Percentiles rank a stretch among this genome's conserved stretches.
Evolutionary conservation across 1,140 invertebrate species (phyloP).

Genomic region (Drosophila sp.): DNA sequence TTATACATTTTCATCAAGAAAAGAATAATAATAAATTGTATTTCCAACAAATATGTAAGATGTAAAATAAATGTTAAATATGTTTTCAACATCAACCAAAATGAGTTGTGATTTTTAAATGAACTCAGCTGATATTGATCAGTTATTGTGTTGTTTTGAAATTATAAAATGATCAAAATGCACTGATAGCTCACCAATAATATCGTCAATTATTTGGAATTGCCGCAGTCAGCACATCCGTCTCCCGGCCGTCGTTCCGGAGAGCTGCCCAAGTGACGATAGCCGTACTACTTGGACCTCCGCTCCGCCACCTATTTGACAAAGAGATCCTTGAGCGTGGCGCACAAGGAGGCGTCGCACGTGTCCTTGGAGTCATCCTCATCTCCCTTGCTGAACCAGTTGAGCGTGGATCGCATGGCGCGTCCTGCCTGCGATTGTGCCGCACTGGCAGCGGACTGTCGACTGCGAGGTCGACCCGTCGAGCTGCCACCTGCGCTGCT

Average conservation of each 20-base stretch:
- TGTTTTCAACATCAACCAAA: no score
- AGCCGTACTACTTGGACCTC: conserved; percentile 60
- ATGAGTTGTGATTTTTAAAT: no score
- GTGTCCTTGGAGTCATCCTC: conserved; percentile 88
- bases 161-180: no score
- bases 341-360: conserved; percentile 91
- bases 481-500: conserved; percentile 18
- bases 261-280: not conserved
- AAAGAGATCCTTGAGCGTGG: conserved; percentile 92
- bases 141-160: no score
- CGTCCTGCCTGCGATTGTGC: conserved; percentile 74
- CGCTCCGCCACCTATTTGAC: conserved; percentile 87
- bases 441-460: conserved; percentile 52
- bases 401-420: conserved; percentile 76
- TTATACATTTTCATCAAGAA: no score
- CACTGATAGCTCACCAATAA: not conserved
- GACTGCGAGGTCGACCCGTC: conserved; percentile 44
- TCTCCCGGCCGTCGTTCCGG: not conserved
- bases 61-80: no score
- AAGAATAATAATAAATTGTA: no score
- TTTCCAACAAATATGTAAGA: no score
- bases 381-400: conserved; percentile 84
- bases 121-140: no score
- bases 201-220: not conserved
- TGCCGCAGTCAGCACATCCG: not conserved